Base-by-base conservation (phyloP, 2,888 invertebrate genomes). In the Rotaria sp. region DNA sequence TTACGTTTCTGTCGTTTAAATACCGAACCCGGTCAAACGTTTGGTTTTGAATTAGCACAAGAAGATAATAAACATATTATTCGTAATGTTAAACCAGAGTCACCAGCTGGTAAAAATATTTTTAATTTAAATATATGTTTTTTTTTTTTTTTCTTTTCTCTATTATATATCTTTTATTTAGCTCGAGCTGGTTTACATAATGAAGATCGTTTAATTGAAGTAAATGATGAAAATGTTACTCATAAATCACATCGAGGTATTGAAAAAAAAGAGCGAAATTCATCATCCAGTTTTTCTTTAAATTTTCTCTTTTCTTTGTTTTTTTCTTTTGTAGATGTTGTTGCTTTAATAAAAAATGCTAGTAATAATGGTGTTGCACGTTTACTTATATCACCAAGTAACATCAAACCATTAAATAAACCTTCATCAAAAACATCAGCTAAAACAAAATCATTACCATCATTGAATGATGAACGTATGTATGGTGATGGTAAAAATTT, bases 1-100 rank as follows among this genome's bases (percentile, higher is more conserved):
- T 45, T 80, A 80, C 80, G 80, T 80, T 80, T 80, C n/a, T 80
- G 80, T 45, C 80, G 80, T 80, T 80, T 80, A 80, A 80, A 80
- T 45, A 80, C 80, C 45, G 80, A 80, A 80, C 80, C 80, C 80
- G 80, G 80, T n/a, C 41, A 41, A 80, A 41, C 80, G 26, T 80
- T 80, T 45, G 80, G 80, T 45, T 80, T 80, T 80, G 80, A 80
- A 80, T 80, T 80, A 80, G 45, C 41, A 80, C 45, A 80, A 45
- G 45, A 80, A 45, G 80, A 80, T 45, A 45, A 80, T 45, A 41
- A 80, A 45, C 80, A 80, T 45, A 15, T 80, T 45, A 80, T 80
- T 26, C 41, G 80, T 13, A 45, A 80, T 45, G 45, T 80, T 26
- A 80, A 80, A n/a, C 80, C 45, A 45, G 80, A 80, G 18, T 80